phyloP scores from a whole-genome alignment of 2,888 invertebrate genomes.

The Tetragnatha montana region DNA sequence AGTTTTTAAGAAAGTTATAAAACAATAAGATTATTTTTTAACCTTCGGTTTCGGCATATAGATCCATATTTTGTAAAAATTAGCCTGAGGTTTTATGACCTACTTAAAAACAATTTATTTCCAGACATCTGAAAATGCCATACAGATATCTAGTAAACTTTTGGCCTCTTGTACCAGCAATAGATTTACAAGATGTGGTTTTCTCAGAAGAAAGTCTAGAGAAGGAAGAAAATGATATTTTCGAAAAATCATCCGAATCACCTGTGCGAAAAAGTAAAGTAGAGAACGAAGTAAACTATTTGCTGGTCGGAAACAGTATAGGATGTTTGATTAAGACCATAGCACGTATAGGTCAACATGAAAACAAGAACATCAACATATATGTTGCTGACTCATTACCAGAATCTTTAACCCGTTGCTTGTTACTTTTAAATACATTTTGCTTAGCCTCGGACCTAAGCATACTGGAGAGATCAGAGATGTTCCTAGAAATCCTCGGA shows the following conservation, averaged over 20 bases:
- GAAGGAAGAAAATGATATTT: not conserved
- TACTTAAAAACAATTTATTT: not conserved
- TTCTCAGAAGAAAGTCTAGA: not conserved
- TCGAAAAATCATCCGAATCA: slow-evolving; percentile 10
- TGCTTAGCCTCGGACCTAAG: slow-evolving; percentile 1
- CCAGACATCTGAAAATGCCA: slow-evolving; percentile 9
- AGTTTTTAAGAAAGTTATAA: too few relatives aligned
- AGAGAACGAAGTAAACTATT: slow-evolving; percentile 18
- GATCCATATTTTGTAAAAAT: too few relatives aligned
- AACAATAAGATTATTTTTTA: too few relatives aligned
- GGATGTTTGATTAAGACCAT: slow-evolving; percentile 57
- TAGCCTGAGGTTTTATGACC: not conserved
- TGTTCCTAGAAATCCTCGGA: slow-evolving; percentile 59
- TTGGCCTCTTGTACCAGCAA: slow-evolving; percentile 58
- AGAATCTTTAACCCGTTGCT: slow-evolving; percentile 30
- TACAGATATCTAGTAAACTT: slow-evolving; percentile 58
- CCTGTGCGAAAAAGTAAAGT: not conserved
- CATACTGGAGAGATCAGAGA: slow-evolving; percentile 46
- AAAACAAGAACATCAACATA: slow-evolving; percentile 21
- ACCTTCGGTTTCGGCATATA: too few relatives aligned
- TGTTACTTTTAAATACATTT: slow-evolving; percentile 45
- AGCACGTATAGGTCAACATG: slow-evolving; percentile 37
- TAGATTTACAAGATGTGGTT: slow-evolving; percentile 42
- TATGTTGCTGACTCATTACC: slow-evolving; percentile 38
- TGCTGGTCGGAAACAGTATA: slow-evolving; percentile 44